Evolutionary conservation across 1,140 invertebrate genomes (phyloP).

Genomic region (Metopolophium dirhodum): DNA sequence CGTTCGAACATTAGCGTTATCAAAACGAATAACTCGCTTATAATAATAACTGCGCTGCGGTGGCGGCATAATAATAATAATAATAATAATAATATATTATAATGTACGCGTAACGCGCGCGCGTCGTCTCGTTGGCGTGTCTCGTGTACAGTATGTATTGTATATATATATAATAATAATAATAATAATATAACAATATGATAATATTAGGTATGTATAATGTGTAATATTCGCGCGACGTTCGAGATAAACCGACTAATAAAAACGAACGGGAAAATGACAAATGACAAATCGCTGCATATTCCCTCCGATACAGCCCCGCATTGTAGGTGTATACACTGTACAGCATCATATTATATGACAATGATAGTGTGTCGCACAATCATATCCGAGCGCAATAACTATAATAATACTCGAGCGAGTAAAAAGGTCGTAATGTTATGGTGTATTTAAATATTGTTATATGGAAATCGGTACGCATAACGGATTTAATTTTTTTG

Average conservation of each 20-base stretch:
- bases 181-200: conserved; percentile 1
- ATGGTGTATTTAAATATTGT: background rate
- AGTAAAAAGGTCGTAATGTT: background rate
- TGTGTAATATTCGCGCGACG: background rate
- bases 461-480: background rate
- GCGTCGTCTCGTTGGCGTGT: background rate
- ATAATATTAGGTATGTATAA: background rate
- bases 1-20: conserved; percentile 39
- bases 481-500: background rate
- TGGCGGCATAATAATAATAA: background rate
- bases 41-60: background rate
- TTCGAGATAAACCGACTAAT: background rate
- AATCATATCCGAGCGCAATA: background rate
- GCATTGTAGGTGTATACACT: background rate
- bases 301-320: background rate
- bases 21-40: background rate
- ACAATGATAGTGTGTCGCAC: background rate
- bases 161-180: too few species aligned
- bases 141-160: background rate
- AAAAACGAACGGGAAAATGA: background rate
- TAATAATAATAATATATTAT: background rate
- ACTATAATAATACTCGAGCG: too few species aligned
- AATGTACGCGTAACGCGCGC: background rate
- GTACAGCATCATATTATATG: background rate
- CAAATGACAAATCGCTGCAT: background rate